Evolutionary conservation across 2,113 vertebrate genomes (phyloP).

Genomic region (Poicephalus gulielmi): DNA sequence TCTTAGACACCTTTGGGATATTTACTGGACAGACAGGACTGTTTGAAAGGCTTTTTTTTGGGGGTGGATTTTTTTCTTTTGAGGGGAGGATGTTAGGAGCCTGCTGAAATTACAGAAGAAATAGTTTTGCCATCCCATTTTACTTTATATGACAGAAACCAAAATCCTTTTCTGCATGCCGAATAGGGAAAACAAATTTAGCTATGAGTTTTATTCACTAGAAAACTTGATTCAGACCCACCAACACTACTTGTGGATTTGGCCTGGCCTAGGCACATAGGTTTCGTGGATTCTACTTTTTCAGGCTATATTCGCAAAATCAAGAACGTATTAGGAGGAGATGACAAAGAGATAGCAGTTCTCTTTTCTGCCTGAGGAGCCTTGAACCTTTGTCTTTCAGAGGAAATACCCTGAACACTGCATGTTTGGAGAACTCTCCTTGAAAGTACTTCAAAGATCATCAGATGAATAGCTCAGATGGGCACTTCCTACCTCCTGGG

Average conservation of each 20-base stretch:
- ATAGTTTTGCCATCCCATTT: background rate
- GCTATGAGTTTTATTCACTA: background rate
- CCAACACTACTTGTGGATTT: background rate
- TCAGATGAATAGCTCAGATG: background rate
- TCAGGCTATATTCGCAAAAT: background rate
- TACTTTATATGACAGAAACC: background rate
- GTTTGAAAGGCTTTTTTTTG: background rate
- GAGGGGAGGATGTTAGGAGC: background rate
- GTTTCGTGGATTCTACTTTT: background rate
- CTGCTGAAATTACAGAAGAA: background rate
- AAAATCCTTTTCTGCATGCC: background rate
- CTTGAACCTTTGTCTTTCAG: background rate
- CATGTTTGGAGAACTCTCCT: background rate
- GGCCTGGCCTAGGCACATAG: background rate
- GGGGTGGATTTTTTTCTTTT: accelerated
- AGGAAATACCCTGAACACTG: background rate
- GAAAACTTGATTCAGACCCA: background rate
- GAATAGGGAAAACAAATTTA: background rate
- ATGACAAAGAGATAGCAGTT: background rate
- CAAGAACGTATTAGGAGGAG: background rate
- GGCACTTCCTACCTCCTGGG: background rate
- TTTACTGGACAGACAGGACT: background rate
- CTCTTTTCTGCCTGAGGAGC: background rate
- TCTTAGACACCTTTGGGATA: background rate
- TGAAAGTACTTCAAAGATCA: background rate